phyloP scores from a whole-genome alignment of 2,113 vertebrate genomes.

The Dicrurus megarhynchus region DNA sequence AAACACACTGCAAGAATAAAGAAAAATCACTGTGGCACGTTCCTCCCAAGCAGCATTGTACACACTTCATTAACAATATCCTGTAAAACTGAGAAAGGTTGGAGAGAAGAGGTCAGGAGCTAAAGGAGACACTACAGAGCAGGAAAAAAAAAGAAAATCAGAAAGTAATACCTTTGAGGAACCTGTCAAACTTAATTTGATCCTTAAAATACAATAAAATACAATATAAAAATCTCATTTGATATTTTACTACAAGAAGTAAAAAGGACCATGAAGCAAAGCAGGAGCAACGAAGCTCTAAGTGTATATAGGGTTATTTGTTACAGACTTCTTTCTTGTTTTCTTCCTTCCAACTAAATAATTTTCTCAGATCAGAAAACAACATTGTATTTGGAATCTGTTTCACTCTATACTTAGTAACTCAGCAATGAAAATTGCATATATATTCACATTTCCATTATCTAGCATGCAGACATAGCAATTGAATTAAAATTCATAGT shows the following conservation, averaged over 20 bases:
- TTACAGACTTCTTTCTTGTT: not conserved
- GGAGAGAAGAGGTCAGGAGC: not conserved
- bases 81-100: not conserved
- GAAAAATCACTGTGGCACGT: not conserved
- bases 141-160: not conserved
- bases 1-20: constrained; percentile 17
- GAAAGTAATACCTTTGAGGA: not conserved
- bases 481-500: not conserved
- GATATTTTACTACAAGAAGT: not conserved
- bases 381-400: not conserved
- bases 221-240: not conserved
- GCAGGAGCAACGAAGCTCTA: not conserved
- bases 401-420: not conserved
- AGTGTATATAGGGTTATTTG: not conserved
- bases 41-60: not conserved
- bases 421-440: not conserved
- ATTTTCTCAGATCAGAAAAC: not conserved
- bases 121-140: not conserved
- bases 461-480: not conserved
- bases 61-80: not conserved
- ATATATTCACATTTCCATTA: not conserved
- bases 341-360: not conserved
- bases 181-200: not conserved
- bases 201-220: not conserved
- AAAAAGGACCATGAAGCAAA: not conserved